These are phyloP conservation scores for Tychaedon coryphoeus DNA, from an alignment of 2,113 vertebrate species.

Conservation along the genomic window DNA sequence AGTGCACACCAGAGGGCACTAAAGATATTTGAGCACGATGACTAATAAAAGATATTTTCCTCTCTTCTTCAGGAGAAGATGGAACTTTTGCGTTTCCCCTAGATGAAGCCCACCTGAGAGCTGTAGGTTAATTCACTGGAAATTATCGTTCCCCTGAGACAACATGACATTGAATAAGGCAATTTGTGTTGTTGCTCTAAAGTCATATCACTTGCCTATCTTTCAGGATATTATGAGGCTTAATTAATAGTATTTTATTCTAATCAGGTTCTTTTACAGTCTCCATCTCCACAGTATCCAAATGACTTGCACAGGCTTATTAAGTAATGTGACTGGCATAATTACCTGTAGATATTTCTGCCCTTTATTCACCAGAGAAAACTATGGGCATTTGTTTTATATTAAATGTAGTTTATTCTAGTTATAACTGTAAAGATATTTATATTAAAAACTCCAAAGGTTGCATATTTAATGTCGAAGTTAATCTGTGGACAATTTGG, in stretches of 20 bases:
- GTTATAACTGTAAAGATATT: neutral
- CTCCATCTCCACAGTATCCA: neutral
- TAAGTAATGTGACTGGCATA: constrained; percentile 17
- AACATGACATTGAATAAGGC: neutral
- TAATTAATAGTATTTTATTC: constrained; percentile 48
- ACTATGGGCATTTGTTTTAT: neutral
- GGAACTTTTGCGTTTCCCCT: neutral
- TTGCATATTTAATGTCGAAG: neutral
- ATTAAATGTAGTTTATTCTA: neutral
- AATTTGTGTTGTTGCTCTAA: neutral
- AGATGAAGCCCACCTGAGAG: neutral
- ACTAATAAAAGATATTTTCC: neutral
- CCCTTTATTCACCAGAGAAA: neutral
- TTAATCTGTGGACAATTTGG: neutral
- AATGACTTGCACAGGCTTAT: constrained; percentile 8
- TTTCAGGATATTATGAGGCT: neutral
- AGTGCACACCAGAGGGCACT: constrained; percentile 48
- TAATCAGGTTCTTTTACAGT: constrained; percentile 9
- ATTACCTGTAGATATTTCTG: neutral
- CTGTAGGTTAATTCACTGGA: neutral
- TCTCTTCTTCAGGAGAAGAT: neutral
- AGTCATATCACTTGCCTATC: neutral
- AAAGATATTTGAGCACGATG: neutral
- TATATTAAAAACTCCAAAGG: neutral
- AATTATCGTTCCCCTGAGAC: neutral